A percentile compares a stretch with the other conserved stretches of the same genome.
These are phyloP conservation scores for Parascotia fuliginaria DNA, from an alignment of 2,888 invertebrate genomes.

Conservation along the genomic window DNA sequence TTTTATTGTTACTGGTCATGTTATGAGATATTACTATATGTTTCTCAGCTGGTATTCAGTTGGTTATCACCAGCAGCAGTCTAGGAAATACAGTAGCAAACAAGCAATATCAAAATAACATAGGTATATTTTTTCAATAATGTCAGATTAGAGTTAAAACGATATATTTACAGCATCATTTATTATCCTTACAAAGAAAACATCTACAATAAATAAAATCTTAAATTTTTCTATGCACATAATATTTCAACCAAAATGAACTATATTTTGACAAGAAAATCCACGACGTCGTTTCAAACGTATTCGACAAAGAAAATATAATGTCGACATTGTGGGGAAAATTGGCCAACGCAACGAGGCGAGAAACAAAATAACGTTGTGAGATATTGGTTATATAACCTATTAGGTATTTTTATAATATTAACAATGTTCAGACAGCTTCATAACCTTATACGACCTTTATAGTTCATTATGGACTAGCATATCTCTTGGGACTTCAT, in stretches of 20 bases:
- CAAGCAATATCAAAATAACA: too few relatives aligned
- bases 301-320: constrained; percentile 23
- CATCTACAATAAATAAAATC: not conserved
- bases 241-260: constrained; percentile 16
- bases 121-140: too few relatives aligned
- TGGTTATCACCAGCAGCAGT: too few relatives aligned
- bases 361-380: constrained; percentile 9
- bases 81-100: too few relatives aligned
- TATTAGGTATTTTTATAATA: not conserved
- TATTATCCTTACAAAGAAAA: not conserved
- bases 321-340: constrained; percentile 16
- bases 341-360: constrained; percentile 12
- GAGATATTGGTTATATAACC: constrained; percentile 11
- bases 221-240: not conserved
- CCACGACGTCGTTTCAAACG: constrained; percentile 5
- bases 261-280: constrained; percentile 22
- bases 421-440: not conserved
- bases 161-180: too few relatives aligned
- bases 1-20: too few relatives aligned
- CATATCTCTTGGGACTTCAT: too few relatives aligned
- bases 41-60: too few relatives aligned
- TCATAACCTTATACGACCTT: too few relatives aligned
- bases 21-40: too few relatives aligned
- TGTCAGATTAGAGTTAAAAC: too few relatives aligned
- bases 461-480: too few relatives aligned